Conservation (phyloP, 2,888 invertebrate genomes). For the Zaprionus bogoriensis region DNA sequence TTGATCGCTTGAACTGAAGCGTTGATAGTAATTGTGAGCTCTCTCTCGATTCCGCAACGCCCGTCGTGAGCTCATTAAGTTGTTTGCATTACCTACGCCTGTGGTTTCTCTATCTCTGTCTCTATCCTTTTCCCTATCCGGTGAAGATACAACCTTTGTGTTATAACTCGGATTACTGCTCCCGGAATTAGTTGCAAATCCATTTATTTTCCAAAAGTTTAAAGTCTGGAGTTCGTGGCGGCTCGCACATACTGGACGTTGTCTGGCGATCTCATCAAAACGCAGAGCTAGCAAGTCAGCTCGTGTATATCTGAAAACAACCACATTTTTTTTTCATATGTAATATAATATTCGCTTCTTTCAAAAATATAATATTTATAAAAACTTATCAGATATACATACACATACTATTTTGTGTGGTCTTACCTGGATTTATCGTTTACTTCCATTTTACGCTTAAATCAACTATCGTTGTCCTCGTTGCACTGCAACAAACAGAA, state of each 20-base stretch:
- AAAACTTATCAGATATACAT: no score
- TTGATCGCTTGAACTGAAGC: conserved; percentile 51
- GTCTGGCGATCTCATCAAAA: conserved; percentile 87
- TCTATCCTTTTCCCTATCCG: conserved; percentile 12
- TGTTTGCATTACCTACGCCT: conserved; percentile 34
- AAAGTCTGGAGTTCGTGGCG: conserved; percentile 80
- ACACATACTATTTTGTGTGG: not conserved
- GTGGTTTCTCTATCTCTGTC: conserved; percentile 15
- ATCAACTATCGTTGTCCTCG: not conserved
- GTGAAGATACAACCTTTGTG: conserved; percentile 8
- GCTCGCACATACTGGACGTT: conserved; percentile 88
- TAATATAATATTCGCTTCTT: no score
- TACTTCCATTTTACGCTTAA: not conserved
- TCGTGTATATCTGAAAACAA: conserved; percentile 85
- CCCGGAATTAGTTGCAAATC: conserved; percentile 15
- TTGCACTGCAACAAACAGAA: not conserved
- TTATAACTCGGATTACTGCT: conserved; percentile 2
- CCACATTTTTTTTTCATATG: not conserved
- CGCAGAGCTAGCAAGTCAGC: conserved; percentile 89
- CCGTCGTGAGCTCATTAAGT: conserved; percentile 53
- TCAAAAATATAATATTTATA: no score
- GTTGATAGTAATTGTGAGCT: conserved; percentile 59
- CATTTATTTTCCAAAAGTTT: conserved; percentile 84
- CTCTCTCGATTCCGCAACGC: conserved; percentile 58
- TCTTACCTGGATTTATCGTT: not conserved